Evolutionary conservation across 2,888 invertebrate species (phyloP).

Genomic region (Coelogynopora nodosa): DNA sequence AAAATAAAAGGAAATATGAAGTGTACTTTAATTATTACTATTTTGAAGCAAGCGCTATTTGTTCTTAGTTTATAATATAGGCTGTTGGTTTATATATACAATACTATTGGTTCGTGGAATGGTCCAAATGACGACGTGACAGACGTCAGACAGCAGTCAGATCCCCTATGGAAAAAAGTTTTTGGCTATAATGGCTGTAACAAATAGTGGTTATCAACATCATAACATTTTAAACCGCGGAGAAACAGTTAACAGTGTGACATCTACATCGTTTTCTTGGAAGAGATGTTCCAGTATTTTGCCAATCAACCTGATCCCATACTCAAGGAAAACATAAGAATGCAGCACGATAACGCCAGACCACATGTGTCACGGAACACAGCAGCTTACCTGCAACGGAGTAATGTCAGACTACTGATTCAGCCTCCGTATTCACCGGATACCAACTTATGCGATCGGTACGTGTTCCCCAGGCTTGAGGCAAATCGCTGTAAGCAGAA

Average conservation of each 20-base stretch:
- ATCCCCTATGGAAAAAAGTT: neutral
- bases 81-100: too few relatives aligned
- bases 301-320: conserved; percentile 22
- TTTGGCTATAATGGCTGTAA: conserved; percentile 25
- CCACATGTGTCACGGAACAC: conserved; percentile 19
- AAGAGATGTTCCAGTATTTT: too few relatives aligned
- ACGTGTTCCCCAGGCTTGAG: conserved; percentile 28
- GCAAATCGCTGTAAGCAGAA: conserved; percentile 25
- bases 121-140: conserved; percentile 26
- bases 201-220: conserved; percentile 26
- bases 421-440: conserved; percentile 24
- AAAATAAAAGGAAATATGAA: too few relatives aligned
- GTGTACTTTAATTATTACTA: too few relatives aligned
- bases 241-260: neutral
- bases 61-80: too few relatives aligned
- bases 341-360: conserved; percentile 18
- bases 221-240: too few relatives aligned
- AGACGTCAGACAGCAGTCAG: too few relatives aligned
- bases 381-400: conserved; percentile 19
- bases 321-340: conserved; percentile 27
- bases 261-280: conserved; percentile 19
- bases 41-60: too few relatives aligned
- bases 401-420: conserved; percentile 31
- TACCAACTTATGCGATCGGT: conserved; percentile 27
- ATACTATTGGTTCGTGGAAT: conserved; percentile 31